Evolutionary conservation across 1,140 invertebrate genomes (phyloP), one percentile per base, ranked within the genome.

Genomic region (Zaprionus africanus): DNA sequence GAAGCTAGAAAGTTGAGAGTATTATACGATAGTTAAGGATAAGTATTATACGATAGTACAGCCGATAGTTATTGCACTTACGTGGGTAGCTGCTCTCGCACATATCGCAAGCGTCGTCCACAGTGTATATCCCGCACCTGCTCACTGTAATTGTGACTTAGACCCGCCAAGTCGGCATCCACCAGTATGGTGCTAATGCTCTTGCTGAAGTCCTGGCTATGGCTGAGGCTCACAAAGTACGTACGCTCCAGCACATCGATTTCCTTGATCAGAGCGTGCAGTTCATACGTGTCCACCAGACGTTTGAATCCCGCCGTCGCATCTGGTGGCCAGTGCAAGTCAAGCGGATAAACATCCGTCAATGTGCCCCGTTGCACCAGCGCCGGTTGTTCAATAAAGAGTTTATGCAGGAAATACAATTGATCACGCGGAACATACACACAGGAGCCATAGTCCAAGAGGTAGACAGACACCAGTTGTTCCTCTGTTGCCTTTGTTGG

Each of bases 71-170:
- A 38, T 38, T 17, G 7, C 17, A 46, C 57, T n/a, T 0, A 84
- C 82, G 58, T 72, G 13, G 82, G 82, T 24, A 84, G 36, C 5
- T 49, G 56, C 36, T 84, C 82, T 5, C 82, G 60, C 4, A 85
- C 28, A 34, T 81, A 84, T 7, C 82, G 82, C 4, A 75, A 0
- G 4, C 82, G 62, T 7, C 49, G 56, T 13, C 82, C 82, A 0
- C 36, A 59, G 22, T 85, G 28, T 0, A n/a, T n/a, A 0, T 54
- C 3, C 0, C 61, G 34, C 0, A 4, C 0, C 15, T 12, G 0
- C 9, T 31, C 12, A 15, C 4, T 28, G 17, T 68, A 84, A 4
- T 84, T 65, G 0, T 17, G 1, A 17, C 78, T 85, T 6, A 9
- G 15, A 1, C 69, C 82, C 0, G 82, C 82, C 22, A 85, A 13